A percentile compares a stretch with the other conserved stretches of the same genome.
phyloP scores from a whole-genome alignment of 2,797 vertebrate genomes.

The Silurus lanzhouensis region DNA sequence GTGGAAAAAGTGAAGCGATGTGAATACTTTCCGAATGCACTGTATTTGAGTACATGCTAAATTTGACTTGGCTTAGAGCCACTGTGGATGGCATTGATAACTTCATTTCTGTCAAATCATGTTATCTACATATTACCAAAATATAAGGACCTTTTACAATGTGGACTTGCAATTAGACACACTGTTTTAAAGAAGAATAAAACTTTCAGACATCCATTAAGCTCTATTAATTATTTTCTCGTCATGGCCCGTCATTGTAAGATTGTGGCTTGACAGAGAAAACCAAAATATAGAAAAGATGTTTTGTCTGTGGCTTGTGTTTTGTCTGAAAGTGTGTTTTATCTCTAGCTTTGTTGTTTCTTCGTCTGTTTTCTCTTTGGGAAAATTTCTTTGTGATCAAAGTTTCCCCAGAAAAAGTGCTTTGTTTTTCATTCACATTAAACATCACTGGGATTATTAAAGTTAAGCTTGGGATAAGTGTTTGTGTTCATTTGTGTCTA shows the following conservation, averaged over 20 bases:
- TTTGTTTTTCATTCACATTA: not conserved
- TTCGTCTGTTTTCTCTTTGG: not conserved
- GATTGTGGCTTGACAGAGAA: not conserved
- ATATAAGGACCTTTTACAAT: not conserved
- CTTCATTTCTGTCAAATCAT: not conserved
- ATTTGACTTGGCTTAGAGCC: not conserved
- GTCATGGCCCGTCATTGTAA: not conserved
- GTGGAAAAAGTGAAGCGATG: too few relatives aligned
- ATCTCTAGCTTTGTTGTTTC: not conserved
- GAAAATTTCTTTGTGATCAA: not conserved
- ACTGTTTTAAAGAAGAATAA: not conserved
- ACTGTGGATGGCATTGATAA: not conserved
- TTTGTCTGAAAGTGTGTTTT: not conserved
- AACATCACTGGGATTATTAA: not conserved
- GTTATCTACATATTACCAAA: not conserved
- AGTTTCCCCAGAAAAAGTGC: not conserved
- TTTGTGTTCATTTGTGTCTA: not conserved
- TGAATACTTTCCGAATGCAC: too few relatives aligned
- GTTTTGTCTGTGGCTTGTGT: slow-evolving; percentile 11
- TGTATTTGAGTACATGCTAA: not conserved
- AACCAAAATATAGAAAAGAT: not conserved
- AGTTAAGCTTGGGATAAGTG: not conserved
- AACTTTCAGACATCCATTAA: too few relatives aligned
- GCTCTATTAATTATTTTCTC: not conserved
- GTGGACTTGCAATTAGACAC: too few relatives aligned